Base-by-base conservation (phyloP, 2,888 invertebrate species). In the Patella ulyssiponensis region DNA sequence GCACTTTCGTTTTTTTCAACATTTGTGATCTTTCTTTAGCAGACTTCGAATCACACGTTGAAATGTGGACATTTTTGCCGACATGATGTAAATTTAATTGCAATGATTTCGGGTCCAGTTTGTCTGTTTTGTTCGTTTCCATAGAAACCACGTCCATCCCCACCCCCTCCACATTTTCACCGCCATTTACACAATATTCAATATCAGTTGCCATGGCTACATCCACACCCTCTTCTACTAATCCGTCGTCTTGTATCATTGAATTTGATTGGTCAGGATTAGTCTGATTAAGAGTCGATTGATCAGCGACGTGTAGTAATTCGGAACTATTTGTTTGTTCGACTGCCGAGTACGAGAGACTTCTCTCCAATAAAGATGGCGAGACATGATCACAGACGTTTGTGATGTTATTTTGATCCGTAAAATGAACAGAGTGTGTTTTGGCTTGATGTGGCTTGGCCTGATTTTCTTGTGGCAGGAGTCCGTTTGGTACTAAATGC, bases 321-420 rank as follows among this genome's bases (percentile, higher is more conserved):
- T 78, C 73, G 23, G 73, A 54, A 77, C 58, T 64, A 72, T 78
- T 80, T 11, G 83, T 81, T 56, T 83, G 79, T 73, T 88, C 87
- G 15, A 87, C 82, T 11, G 82, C 83, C 1, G 87, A 87, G 51
- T 78, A 83, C 9, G 87, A 87, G 20, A 86, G 73, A 78, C 85
- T 86, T 12, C 86, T 77, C 17, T 86, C 86, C 23, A 85, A 58
- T 33, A 79, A 51, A 79, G 78, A 76, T 72, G 77, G 70, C n/a
- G n/a, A 20, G n/a, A n/a, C 64, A 64, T 20, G 64, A 11, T 20
- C 9, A 64, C 64, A 64, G 15, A 23, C 9, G 0, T 64, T 64
- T 11, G 64, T 14, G 20, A 64, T 23, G 23, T 64, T 23, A 64
- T 64, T 64, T 64, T 64, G 20, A 12, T 64, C 64, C 0, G 64